Base-by-base conservation (phyloP, 2,113 vertebrate species). In the Sinocyclocheilus grahami region DNA sequence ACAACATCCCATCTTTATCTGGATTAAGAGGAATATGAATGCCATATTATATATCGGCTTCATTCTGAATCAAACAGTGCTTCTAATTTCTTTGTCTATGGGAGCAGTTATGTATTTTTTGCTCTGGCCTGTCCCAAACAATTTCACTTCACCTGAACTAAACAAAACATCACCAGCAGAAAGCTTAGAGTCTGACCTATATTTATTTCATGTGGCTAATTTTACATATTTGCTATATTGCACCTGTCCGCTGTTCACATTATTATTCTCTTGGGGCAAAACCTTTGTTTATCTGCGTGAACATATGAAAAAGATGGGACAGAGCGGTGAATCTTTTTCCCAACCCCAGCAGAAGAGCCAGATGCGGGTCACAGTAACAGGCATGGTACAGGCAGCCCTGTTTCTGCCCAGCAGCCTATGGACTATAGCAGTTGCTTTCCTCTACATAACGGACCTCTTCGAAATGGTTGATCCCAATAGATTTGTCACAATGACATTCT, bases 251-350 rank as follows among this genome's bases (percentile, higher is more conserved):
- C 22, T 74, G n/a, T 42, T 53, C 42, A 85, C 82, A 13, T 22
- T 89, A 72, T 69, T 60, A n/a, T 3, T 82, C 16, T 82, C 80
- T 60, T 88, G 85, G 87, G 75, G 89, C 18, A 79, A 63, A 75
- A 87, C 87, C 1, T 85, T 82, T 51, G 39, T 65, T 48, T 87
- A 84, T 76, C 81, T 88, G 3, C 39, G 67, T 39, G 37, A 37
- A 39, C 78, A 88, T 20, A 87, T 89, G n/a, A 87, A 42, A 58
- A 86, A 46, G 20, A 89, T 88, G 86, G 63, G 86, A 20, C 42
- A 86, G 37, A 86, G 5, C 10, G 27, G 62, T 11, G 48, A 83
- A 20, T 77, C 83, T 37, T 87, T 75, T 72, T 69, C 76, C 53
- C 33, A 69, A 30, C 20, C 77, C 33, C 77, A 85, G 22, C 82